A percentile compares a stretch with the other conserved stretches of the same genome.
These are phyloP conservation scores for Acrobasis repandana DNA, from an alignment of 2,888 invertebrate genomes.

Conservation along the genomic window DNA sequence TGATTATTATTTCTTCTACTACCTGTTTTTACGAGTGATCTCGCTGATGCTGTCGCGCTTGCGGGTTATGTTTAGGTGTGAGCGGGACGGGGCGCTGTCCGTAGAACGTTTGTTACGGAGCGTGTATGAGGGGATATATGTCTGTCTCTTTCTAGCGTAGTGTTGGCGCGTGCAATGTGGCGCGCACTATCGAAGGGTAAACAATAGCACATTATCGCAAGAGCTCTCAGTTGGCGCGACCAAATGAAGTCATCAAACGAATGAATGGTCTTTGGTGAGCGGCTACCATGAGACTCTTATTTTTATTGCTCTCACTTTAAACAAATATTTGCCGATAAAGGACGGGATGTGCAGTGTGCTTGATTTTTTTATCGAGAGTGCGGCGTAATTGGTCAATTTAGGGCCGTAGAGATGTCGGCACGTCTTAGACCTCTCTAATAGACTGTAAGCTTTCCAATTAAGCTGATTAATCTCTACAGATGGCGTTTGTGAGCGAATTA, in stretches of 20 bases:
- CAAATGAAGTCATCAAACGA: constrained; percentile 82
- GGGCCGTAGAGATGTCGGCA: constrained; percentile 39
- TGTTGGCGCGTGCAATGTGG: constrained; percentile 74
- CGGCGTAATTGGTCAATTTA: constrained; percentile 46
- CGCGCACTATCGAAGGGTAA: constrained; percentile 82
- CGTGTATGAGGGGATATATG: constrained; percentile 51
- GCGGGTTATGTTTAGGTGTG: constrained; percentile 40
- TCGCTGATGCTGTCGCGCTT: constrained; percentile 62
- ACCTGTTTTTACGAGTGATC: constrained; percentile 81
- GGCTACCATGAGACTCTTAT: constrained; percentile 73
- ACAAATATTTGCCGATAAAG: constrained; percentile 71
- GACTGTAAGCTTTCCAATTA: constrained; percentile 20
- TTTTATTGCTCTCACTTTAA: constrained; percentile 78
- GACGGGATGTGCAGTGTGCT: constrained; percentile 44
- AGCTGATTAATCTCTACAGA: not conserved
- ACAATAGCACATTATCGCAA: constrained; percentile 81
- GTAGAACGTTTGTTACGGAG: constrained; percentile 57
- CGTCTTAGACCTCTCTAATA: constrained; percentile 33
- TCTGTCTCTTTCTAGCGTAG: constrained; percentile 68
- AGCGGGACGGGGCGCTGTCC: constrained; percentile 60
- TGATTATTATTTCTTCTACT: constrained; percentile 84
- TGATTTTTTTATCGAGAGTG: constrained; percentile 44
- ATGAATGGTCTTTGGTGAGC: constrained; percentile 75
- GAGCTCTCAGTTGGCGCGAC: constrained; percentile 74
- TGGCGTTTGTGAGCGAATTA: not conserved